Evolutionary conservation across 2,797 vertebrate genomes (phyloP), one percentile per base, ranked within the genome.

Genomic region (Florisuga fusca): DNA sequence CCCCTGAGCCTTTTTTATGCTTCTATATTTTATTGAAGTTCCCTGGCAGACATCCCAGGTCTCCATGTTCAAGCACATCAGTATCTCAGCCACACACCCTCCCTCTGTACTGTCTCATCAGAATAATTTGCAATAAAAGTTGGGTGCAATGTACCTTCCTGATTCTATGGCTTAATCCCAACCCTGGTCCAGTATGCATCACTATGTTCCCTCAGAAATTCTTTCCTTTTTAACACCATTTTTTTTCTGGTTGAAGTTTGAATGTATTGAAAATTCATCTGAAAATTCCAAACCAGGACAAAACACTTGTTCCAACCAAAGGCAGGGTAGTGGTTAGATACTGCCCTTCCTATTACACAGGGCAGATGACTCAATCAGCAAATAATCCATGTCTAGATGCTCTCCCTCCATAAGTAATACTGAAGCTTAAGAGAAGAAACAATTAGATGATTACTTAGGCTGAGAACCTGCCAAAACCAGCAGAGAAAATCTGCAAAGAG

Each of bases 1-100:
- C 14, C 12, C 21, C 78, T 1, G 8, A 67, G 43, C 18, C 51
- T 83, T 64, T 74, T 61, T 87, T 41, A 15, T 88, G 17, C 64
- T 88, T 66, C 54, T 91, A 14, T 23, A 48, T 88, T 88, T 94
- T 81, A 79, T 14, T 82, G 77, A 96, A 94, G 59, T 33, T 91
- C 79, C 14, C 69, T 94, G 89, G 91, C 92, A 88, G 66, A 17
- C 33, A 53, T 94, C 82, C 82, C 76, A 71, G 73, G 76, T 41
- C 68, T 73, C 82, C 59, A 43, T 27, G 33, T 58, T 75, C 63
- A 66, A 86, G 45, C 20, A 62, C 84, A 87, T 62, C 38, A 41
- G 38, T 91, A 86, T 54, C 69, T 87, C 69, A 48, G 73, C 53
- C 87, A 73, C 84, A 91, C 48, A 87, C 23, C 48, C 59, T 88